Conservation (phyloP, 1,140 invertebrate species). For the Pissodes strobi region DNA sequence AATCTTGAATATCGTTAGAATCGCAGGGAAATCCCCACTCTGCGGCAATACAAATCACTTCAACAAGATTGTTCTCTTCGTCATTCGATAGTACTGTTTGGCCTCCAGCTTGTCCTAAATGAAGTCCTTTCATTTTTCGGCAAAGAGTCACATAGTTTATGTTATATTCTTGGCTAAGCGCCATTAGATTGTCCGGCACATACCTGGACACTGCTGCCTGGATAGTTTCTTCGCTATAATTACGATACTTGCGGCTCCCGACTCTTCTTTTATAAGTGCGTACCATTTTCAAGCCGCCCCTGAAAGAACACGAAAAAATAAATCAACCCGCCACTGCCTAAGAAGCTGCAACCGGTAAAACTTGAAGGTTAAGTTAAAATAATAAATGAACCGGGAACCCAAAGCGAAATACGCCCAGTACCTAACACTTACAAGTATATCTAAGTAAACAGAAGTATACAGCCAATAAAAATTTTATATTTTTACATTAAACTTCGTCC, state of each 20-base stretch:
- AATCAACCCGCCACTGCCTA: too few relatives aligned
- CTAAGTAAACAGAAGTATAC: too few relatives aligned
- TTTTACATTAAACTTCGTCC: too few relatives aligned
- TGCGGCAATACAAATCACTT: too few relatives aligned
- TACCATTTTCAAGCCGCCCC: conserved; percentile 17
- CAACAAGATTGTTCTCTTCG: conserved; percentile 22
- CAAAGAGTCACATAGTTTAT: conserved; percentile 29
- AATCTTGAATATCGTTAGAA: conserved; percentile 40
- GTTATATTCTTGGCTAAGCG: conserved; percentile 7
- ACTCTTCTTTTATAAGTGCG: conserved; percentile 5
- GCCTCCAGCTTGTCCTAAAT: conserved; percentile 19
- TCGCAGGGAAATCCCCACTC: too few relatives aligned
- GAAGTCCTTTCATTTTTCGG: conserved; percentile 24
- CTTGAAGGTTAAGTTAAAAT: too few relatives aligned
- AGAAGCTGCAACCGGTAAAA: too few relatives aligned
- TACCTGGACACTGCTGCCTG: background rate
- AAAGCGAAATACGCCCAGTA: too few relatives aligned
- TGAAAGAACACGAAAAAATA: too few relatives aligned
- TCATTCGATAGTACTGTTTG: conserved; percentile 10
- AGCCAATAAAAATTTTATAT: too few relatives aligned
- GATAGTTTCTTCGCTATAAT: background rate
- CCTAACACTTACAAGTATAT: too few relatives aligned
- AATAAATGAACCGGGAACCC: too few relatives aligned
- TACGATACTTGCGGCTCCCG: conserved; percentile 10
- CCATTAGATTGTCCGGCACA: background rate